Conservation (phyloP, 2,888 invertebrate genomes). For the Tinea semifulvella region DNA sequence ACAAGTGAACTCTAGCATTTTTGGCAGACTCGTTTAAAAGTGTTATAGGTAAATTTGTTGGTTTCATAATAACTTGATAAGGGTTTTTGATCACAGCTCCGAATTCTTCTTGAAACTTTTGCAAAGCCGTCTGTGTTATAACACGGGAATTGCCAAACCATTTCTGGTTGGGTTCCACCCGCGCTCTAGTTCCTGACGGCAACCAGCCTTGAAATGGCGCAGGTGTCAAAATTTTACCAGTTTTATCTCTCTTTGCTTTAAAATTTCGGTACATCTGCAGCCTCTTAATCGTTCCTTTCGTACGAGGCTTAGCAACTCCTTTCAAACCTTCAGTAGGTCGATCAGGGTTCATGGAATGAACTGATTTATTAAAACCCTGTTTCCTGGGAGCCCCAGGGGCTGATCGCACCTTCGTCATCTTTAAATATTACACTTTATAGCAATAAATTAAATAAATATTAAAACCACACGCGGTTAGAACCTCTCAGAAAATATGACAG, state of each 20-base stretch:
- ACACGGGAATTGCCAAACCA: constrained; percentile 99
- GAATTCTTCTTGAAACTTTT: constrained; percentile 93
- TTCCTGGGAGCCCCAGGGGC: constrained; percentile 79
- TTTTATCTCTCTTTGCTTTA: constrained; percentile 90
- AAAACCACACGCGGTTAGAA: constrained; percentile 8
- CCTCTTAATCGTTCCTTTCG: constrained; percentile 94
- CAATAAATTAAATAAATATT: neutral
- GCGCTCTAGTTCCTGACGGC: constrained; percentile 87
- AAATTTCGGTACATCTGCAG: constrained; percentile 98
- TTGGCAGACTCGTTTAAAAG: constrained; percentile 92
- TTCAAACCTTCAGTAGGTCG: constrained; percentile 79
- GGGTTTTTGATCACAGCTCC: constrained; percentile 95
- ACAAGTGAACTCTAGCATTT: constrained; percentile 89
- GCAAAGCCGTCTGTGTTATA: constrained; percentile 89
- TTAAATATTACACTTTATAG: constrained; percentile 17
- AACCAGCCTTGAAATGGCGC: constrained; percentile 96
- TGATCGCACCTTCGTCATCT: constrained; percentile 82
- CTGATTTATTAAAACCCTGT: constrained; percentile 85
- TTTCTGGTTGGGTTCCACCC: constrained; percentile 96
- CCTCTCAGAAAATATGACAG: neutral
- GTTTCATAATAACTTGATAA: constrained; percentile 97
- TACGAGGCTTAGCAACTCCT: constrained; percentile 85
- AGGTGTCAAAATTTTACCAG: constrained; percentile 89
- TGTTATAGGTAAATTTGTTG: constrained; percentile 93
- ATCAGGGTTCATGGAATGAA: constrained; percentile 96